Evolutionary conservation across 2,888 invertebrate species (phyloP), one percentile per base, ranked within the genome.

Genomic region (Patella pellucida): DNA sequence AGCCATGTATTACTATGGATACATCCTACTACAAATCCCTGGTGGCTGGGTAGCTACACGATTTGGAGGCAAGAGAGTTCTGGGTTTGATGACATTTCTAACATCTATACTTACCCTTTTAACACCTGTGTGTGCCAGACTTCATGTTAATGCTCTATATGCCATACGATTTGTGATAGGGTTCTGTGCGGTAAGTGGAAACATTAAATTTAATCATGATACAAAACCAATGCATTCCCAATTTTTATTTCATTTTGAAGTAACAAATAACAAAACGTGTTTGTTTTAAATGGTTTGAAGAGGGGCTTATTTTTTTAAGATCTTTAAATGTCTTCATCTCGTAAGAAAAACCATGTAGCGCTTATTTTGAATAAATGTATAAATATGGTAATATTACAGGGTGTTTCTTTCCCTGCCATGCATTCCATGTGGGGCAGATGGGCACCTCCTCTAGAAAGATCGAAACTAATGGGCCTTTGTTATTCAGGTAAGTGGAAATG

Each of bases 371-470:
- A 9, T 41, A 41, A 7, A 41, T 41, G 9, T 41, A 41, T 41
- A 41, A 41, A 41, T 41, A 41, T 41, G 41, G 31, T 71, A 67
- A 69, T 50, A 62, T 67, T 77, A 15, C 74, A 88, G 88, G 86
- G 86, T 19, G 96, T 96, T 4, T 96, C 96, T 4, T 97, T 96
- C 91, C 97, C 97, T n/a, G 95, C 97, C 0, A 96, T 97, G 96
- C 96, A 97, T 90, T 95, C 95, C 19, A 95, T 98, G 95, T 92
- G 97, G 85, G 96, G 97, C 0, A 93, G 94, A 82, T 98, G 97
- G 98, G 95, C 97, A 73, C 97, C 97, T 4, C 96, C 96, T 2
- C 90, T 95, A 84, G 98, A 98, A 90, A 78, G 89, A 72, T 86
- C 85, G 69, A 84, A 86, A 73, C 84, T 90, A 11, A 83, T 86